Base-by-base conservation (phyloP, 2,888 invertebrate species). In the Phortica okadai region DNA sequence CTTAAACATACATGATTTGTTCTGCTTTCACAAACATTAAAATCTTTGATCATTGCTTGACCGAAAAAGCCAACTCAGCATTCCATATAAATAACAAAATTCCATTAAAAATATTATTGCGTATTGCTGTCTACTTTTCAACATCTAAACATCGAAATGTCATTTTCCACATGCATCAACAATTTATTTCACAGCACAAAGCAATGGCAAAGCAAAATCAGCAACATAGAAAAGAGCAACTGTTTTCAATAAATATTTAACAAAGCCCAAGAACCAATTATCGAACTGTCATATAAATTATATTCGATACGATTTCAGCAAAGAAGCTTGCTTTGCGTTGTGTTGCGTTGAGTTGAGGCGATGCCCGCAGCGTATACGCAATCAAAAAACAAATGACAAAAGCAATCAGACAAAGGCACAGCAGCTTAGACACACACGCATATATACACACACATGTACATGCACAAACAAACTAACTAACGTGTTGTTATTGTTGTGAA, bases 341-440 rank as follows among this genome's bases (percentile, higher is more conserved):
- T 4, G 33, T 33, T 33, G 33, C 1, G 21, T 2, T 14, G 2
- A n/a, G 66, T 25, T 50, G 10, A 16, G 25, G 11, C n/a, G 62
- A 16, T 79, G 81, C 80, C 73, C 77, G 73, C 73, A 82, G 82
- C 84, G 80, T 80, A 81, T 85, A 81, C 83, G 81, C 88, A 86
- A 86, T 88, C 88, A 86, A 80, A 88, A 83, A 86, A 86, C 83
- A 85, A 80, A 83, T 85, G 82, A 85, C 85, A 83, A 86, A 88
- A 84, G 86, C 88, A 88, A 85, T 85, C 85, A 86, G 83, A 86
- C 84, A 86, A 84, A 76, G 81, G 85, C 79, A 76, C 79, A 84
- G 25, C 62, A 62, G 62, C 25, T 7, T 7, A 59, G 16, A 21
- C 62, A 33, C 33, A 11, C 41, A 11, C 8, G 33, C 66, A 66